These are phyloP conservation scores for Sapajus apella DNA, from an alignment of 2,113 vertebrate genomes.

Conservation along the genomic window DNA sequence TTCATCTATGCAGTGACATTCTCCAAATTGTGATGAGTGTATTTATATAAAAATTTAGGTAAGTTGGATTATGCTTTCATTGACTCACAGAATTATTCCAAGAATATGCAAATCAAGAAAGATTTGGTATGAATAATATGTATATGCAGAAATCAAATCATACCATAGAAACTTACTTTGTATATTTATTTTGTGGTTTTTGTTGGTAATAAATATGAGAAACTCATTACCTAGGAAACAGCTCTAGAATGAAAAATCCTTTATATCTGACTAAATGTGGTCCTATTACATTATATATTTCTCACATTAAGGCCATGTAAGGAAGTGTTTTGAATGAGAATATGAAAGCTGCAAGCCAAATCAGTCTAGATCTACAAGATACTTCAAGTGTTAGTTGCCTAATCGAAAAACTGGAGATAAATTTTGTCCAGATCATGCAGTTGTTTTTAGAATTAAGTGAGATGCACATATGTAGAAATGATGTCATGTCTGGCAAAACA, in stretches of 20 bases:
- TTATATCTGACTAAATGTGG: neutral
- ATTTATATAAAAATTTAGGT: constrained; percentile 37
- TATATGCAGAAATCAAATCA: neutral
- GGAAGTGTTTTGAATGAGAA: neutral
- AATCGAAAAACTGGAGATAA: neutral
- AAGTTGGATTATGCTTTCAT: constrained; percentile 9
- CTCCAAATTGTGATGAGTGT: neutral
- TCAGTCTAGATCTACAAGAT: neutral
- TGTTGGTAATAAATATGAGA: constrained; percentile 15
- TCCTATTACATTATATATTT: neutral
- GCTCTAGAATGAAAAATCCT: neutral
- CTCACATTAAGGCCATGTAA: neutral
- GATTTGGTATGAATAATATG: neutral
- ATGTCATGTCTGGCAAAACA: neutral
- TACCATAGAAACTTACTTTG: neutral
- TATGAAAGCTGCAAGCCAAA: neutral
- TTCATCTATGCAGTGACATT: constrained; percentile 20
- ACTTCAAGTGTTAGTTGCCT: neutral
- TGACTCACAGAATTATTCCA: constrained; percentile 5
- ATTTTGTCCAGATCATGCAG: neutral
- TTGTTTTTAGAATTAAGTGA: neutral
- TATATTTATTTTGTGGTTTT: neutral
- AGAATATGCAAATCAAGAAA: constrained; percentile 21
- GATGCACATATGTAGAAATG: neutral
- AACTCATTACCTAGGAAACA: neutral